Evolutionary conservation across 2,888 invertebrate genomes (phyloP).

Genomic region (Pyrrhia umbra): DNA sequence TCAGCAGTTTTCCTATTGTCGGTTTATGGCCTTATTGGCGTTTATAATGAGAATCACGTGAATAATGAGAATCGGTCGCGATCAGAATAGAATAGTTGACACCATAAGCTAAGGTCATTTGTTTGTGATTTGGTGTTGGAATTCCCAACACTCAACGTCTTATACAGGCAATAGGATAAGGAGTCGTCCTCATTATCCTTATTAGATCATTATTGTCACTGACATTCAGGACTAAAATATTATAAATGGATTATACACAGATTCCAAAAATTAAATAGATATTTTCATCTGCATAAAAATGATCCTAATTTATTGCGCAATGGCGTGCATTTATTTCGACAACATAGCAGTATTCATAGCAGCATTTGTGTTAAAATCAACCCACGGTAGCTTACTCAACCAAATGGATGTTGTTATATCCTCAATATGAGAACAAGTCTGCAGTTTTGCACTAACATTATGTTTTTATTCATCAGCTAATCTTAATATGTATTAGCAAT

Average conservation of each 20-base stretch:
- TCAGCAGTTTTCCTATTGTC: conserved; percentile 48
- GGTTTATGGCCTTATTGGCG: conserved; percentile 40
- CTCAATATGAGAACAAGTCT: not conserved
- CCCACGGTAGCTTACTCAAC: not conserved
- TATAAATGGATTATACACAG: too few relatives aligned
- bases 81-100: conserved; percentile 26
- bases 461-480: not conserved
- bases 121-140: not conserved
- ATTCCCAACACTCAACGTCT: not conserved
- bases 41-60: conserved; percentile 40
- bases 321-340: not conserved
- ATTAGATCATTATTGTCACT: not conserved
- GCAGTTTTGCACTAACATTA: not conserved
- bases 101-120: conserved; percentile 6
- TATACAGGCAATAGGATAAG: not conserved
- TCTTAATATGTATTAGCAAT: too few relatives aligned
- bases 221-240: too few relatives aligned
- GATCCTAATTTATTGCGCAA: not conserved
- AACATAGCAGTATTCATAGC: not conserved
- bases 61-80: conserved; percentile 20
- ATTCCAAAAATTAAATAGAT: too few relatives aligned
- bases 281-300: not conserved
- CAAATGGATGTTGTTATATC: not conserved
- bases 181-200: not conserved
- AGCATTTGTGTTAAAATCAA: not conserved